These are phyloP conservation scores for Drosophila merina DNA, from an alignment of 2,888 invertebrate genomes.

Conservation along the genomic window DNA sequence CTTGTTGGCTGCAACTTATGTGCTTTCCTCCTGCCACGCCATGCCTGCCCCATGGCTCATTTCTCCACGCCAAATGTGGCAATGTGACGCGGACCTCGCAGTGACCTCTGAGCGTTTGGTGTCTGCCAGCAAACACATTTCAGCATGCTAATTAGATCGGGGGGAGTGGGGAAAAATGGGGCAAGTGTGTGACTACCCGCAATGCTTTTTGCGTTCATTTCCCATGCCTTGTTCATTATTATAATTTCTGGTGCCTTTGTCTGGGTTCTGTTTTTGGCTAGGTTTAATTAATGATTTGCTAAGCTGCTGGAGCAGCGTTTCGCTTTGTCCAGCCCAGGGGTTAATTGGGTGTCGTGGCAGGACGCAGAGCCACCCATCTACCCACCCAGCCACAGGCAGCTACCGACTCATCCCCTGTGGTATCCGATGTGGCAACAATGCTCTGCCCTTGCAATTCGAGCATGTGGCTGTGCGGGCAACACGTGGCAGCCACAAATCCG, in stretches of 20 bases:
- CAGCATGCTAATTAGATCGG: slow-evolving; percentile 66
- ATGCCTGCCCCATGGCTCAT: not conserved
- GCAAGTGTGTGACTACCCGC: slow-evolving; percentile 16
- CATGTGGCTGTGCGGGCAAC: slow-evolving; percentile 58
- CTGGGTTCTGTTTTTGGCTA: slow-evolving; percentile 33
- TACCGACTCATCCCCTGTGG: slow-evolving; percentile 29
- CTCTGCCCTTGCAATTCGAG: slow-evolving; percentile 28
- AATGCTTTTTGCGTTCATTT: slow-evolving; percentile 61
- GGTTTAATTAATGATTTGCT: slow-evolving; percentile 71
- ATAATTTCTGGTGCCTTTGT: slow-evolving; percentile 52
- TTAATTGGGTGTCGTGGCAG: slow-evolving; percentile 65
- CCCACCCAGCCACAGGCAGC: not conserved
- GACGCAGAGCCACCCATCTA: slow-evolving; percentile 42
- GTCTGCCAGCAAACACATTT: slow-evolving; percentile 36
- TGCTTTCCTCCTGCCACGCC: slow-evolving; percentile 8
- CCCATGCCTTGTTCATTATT: slow-evolving; percentile 68
- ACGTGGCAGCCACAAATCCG: slow-evolving; percentile 65
- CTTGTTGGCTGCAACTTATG: slow-evolving; percentile 36
- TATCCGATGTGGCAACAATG: slow-evolving; percentile 42
- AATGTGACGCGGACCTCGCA: slow-evolving; percentile 17
- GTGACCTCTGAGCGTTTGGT: slow-evolving; percentile 30
- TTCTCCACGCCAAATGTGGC: slow-evolving; percentile 29
- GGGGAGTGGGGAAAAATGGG: slow-evolving; percentile 2
- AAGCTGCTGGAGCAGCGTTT: slow-evolving; percentile 52
- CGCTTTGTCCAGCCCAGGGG: slow-evolving; percentile 32